Percentiles rank a stretch among this genome's conserved stretches.
These are phyloP conservation scores for Limenitis arthemis DNA, from an alignment of 2,888 invertebrate genomes.

Conservation along the genomic window DNA sequence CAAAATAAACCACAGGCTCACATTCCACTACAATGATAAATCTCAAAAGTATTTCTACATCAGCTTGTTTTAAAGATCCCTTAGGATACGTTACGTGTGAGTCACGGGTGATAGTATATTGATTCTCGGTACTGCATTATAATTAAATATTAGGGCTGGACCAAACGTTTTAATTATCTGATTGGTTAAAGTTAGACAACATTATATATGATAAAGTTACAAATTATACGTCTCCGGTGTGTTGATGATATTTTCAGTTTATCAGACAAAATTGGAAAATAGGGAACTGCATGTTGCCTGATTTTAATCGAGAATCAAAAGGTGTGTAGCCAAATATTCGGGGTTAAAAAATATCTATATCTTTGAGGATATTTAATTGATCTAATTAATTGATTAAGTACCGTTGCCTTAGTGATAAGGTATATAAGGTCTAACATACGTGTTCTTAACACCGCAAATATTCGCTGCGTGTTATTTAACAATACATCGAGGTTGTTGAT, in stretches of 20 bases:
- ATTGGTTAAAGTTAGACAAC: too few species aligned
- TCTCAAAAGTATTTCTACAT: conserved; percentile 10
- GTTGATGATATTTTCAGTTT: too few species aligned
- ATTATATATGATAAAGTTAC: too few species aligned
- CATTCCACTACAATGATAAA: conserved; percentile 14
- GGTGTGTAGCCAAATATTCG: too few species aligned
- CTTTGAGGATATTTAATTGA: too few species aligned
- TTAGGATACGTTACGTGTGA: conserved; percentile 6
- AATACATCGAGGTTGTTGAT: conserved; percentile 9
- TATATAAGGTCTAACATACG: conserved; percentile 3
- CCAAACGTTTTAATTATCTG: neutral
- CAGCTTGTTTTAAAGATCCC: conserved; percentile 6
- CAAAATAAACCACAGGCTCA: conserved; percentile 12
- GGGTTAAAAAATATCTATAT: too few species aligned
- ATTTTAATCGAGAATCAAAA: too few species aligned
- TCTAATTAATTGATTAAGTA: too few species aligned
- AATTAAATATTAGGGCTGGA: conserved; percentile 1
- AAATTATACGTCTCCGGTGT: too few species aligned
- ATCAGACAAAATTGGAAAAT: too few species aligned
- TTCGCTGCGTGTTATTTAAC: conserved; percentile 8
- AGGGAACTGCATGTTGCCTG: too few species aligned
- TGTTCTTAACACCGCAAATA: conserved; percentile 7
- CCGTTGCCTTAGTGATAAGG: neutral
- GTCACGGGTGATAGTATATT: conserved; percentile 5
- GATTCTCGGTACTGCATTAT: conserved; percentile 2